A percentile compares a stretch with the other conserved stretches of the same genome.
phyloP scores from a whole-genome alignment of 53 echinoderm and acorn worm species.

The Temnopleurus reevesii region DNA sequence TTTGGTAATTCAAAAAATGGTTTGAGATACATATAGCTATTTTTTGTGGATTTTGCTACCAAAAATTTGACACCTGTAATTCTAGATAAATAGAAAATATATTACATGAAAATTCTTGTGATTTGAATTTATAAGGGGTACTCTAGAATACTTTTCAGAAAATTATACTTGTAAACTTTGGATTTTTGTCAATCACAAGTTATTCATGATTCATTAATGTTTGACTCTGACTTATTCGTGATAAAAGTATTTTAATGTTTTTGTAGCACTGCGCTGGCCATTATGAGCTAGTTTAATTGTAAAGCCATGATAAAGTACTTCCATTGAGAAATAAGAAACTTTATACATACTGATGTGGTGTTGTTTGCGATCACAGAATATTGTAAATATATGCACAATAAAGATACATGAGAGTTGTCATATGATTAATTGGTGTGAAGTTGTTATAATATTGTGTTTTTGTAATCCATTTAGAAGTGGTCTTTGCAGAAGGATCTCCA shows the following conservation, averaged over 20 bases:
- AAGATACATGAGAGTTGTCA: slow-evolving; percentile 25
- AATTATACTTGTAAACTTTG: neutral
- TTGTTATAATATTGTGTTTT: neutral
- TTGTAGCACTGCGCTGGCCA: neutral
- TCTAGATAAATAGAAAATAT: too few relatives aligned
- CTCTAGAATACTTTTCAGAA: too few relatives aligned
- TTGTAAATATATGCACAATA: slow-evolving; percentile 52
- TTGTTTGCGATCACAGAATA: slow-evolving; percentile 16
- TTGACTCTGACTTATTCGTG: neutral
- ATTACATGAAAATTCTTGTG: too few relatives aligned
- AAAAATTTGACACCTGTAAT: too few relatives aligned
- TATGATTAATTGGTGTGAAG: neutral
- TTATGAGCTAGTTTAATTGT: neutral
- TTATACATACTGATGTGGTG: slow-evolving; percentile 42
- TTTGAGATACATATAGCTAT: too few relatives aligned
- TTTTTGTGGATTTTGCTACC: too few relatives aligned
- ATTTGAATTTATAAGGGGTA: too few relatives aligned
- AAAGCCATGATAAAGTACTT: slow-evolving; percentile 36
- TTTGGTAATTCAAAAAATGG: too few relatives aligned
- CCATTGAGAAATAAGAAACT: neutral
- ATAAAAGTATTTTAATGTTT: neutral
- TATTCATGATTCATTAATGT: neutral
- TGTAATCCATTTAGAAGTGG: too few relatives aligned
- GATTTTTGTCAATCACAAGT: neutral
- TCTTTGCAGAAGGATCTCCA: too few relatives aligned